Percentiles rank a stretch among this genome's conserved stretches.
phyloP scores from a whole-genome alignment of 1,140 invertebrate species.

The Drosophila pallidifrons region DNA sequence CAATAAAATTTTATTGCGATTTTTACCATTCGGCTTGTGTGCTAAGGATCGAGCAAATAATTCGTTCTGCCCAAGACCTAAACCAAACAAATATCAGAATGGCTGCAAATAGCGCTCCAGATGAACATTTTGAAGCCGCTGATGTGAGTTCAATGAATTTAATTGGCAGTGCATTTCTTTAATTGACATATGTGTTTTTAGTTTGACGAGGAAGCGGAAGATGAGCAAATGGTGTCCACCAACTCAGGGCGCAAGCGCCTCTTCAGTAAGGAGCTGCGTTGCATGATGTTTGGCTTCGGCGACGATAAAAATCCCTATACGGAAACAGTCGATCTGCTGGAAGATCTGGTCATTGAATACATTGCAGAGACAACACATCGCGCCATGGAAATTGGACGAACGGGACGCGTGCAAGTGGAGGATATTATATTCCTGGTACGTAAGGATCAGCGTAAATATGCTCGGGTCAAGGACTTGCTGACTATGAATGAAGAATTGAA shows the following conservation, averaged over 20 bases:
- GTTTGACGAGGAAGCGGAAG: constrained; percentile 88
- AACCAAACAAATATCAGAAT: constrained; percentile 49
- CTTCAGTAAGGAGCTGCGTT: constrained; percentile 96
- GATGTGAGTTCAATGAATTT: constrained; percentile 56
- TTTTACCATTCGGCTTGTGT: too few relatives aligned
- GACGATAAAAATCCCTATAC: constrained; percentile 99
- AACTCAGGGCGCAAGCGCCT: constrained; percentile 92
- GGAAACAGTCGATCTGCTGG: constrained; percentile 98
- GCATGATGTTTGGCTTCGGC: constrained; percentile 99
- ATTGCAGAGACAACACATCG: constrained; percentile 97
- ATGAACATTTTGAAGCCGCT: constrained; percentile 73
- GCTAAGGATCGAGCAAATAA: too few relatives aligned
- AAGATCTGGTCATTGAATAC: constrained; percentile 99
- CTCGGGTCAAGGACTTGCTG: constrained; percentile 98
- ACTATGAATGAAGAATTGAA: constrained; percentile 99
- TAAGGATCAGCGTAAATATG: constrained; percentile 98
- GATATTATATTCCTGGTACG: constrained; percentile 99
- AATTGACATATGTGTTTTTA: constrained; percentile 75
- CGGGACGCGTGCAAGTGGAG: constrained; percentile 97
- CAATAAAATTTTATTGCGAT: too few relatives aligned
- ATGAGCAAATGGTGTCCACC: constrained; percentile 88
- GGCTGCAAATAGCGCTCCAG: constrained; percentile 58
- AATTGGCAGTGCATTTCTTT: constrained; percentile 45
- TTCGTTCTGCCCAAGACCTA: background rate
- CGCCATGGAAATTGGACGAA: constrained; percentile 98